Evolutionary conservation across 2,888 invertebrate genomes (phyloP), one percentile per base, ranked within the genome.

Genomic region (Dromius quadrimaculatus): DNA sequence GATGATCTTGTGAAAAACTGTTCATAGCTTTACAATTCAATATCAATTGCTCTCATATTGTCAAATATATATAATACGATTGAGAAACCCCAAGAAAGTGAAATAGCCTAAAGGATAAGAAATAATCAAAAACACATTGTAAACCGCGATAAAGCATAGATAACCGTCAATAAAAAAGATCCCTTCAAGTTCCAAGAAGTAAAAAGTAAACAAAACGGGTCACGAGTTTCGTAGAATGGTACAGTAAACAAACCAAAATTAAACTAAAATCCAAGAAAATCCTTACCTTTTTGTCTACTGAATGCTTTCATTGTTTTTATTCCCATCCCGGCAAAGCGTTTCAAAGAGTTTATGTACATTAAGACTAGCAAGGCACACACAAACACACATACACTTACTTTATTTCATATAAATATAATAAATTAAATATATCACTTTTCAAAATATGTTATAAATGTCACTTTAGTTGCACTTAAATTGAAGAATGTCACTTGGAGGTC

Each of bases 251-350:
- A 11, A 11, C 22, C n/a, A 19, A 41, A 17, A 43, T 5, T 23
- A 15, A 36, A 38, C 11, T 59, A 19, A 15, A n/a, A n/a, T n/a
- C n/a, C n/a, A n/a, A 36, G 32, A 15, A 8, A 15, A 6, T 5
- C 13, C 85, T 86, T 86, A 92, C 91, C 91, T 91, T 91, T 92
- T 84, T 90, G 89, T 89, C 91, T 91, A 87, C 89, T 90, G 87
- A 91, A 91, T 86, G 92, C 90, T 88, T 92, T 92, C 91, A 92
- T 91, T 86, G 88, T 88, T 89, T 92, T 92, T 88, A 92, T 91
- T 91, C 92, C 92, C 92, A 92, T 92, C 87, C 91, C 91, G 86
- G 83, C 83, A 82, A 82, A 83, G 77, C 82, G 80, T 77, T 83
- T 84, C 79, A 82, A 80, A 82, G 83, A 85, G 82, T 86, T 86